Base-by-base conservation (phyloP, 2,888 invertebrate species). In the Bedellia somnulentella region DNA sequence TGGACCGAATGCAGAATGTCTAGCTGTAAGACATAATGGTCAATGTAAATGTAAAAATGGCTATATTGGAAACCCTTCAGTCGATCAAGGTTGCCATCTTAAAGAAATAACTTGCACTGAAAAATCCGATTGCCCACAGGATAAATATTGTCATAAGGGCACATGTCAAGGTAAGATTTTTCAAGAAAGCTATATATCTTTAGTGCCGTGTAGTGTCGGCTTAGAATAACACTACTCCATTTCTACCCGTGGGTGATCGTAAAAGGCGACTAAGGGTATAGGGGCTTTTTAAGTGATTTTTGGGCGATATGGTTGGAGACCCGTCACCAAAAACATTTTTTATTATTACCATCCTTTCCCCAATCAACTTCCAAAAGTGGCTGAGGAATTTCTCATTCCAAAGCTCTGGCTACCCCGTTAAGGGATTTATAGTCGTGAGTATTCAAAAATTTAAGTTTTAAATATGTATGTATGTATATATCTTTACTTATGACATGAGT, bases 1-100 rank as follows among this genome's bases (percentile, higher is more conserved):
- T 64, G 92, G 91, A 32, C 80, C 82, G 3, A 93, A 93, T 59
- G 81, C 93, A 15, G 90, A 92, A 52, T 94, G 94, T 57, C 55
- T 82, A 34, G 84, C 90, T 35, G 70, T 80, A 32, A 82, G 87
- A 46, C 93, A 93, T 57, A 75, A 75, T 21, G 87, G 85, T 9
- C 80, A 83, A 43, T 94, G 94, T 52, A 82, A 83, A 44, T 93
- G 93, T 56, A 82, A 84, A 45, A 56, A 70, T 40, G 92, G 89
- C 31, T 93, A 87, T 50, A 80, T 85, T 52, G 92, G 91, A 33
- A 83, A 87, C 62, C 82, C 90, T 21, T 79, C 79, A 36, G 85
- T 86, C 57, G 64, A 82, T 27, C 75, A 68, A 37, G 93, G 92
- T 24, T 93, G 93, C 52, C 79, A 80, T 47, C 86, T 88, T 15